Evolutionary conservation across 2,797 vertebrate species (phyloP).

Genomic region (Eidolon dupreanum): DNA sequence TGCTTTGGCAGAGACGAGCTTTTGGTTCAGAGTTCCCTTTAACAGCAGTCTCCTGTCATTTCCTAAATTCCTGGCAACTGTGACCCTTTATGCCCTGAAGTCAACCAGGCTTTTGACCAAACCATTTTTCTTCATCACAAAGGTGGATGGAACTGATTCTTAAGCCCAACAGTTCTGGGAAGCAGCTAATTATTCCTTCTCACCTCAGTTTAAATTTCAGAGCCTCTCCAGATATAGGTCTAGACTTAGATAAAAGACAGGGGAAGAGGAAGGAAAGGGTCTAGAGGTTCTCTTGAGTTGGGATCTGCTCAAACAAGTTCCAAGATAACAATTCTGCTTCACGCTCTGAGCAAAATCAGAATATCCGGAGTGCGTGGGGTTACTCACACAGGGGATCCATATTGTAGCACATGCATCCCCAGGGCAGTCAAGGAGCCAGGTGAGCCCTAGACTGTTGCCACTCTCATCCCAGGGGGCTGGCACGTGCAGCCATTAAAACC

Average conservation of each 20-base stretch:
- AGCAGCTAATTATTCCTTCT: constrained; percentile 31
- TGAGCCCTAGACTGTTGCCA: background rate
- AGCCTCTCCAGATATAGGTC: background rate
- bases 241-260: background rate
- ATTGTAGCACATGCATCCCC: background rate
- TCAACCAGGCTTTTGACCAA: constrained; percentile 18
- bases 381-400: background rate
- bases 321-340: background rate
- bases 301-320: constrained; percentile 1
- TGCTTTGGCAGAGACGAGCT: constrained; percentile 19
- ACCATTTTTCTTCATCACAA: constrained; percentile 35
- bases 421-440: background rate
- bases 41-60: background rate
- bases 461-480: background rate
- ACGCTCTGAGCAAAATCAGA: constrained; percentile 4
- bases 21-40: background rate
- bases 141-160: constrained; percentile 15
- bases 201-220: constrained; percentile 52
- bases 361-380: background rate
- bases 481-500: background rate
- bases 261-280: background rate
- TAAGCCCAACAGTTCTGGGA: background rate
- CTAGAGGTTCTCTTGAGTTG: background rate
- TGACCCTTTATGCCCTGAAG: background rate
- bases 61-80: constrained; percentile 28